A percentile compares a stretch with the other conserved stretches of the same genome.
Conservation (phyloP, 2,113 vertebrate genomes). For the Cepphus grylle region DNA sequence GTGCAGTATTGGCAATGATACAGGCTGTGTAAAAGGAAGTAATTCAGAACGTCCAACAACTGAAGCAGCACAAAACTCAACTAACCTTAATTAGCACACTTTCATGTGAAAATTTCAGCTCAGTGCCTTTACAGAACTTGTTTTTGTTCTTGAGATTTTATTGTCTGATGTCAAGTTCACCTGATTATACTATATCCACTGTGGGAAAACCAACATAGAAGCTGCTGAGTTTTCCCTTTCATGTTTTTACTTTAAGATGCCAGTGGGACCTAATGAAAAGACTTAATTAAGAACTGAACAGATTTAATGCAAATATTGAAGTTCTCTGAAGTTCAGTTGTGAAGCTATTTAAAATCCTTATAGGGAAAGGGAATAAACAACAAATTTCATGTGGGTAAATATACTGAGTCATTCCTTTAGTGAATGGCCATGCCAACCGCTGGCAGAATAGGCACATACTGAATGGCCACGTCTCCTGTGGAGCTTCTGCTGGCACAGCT, state of each 20-base stretch:
- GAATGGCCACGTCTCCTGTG: not conserved
- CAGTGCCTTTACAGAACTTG: not conserved
- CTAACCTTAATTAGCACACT: not conserved
- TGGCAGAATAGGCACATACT: not conserved
- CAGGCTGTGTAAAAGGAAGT: not conserved
- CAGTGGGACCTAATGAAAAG: slow-evolving; percentile 3
- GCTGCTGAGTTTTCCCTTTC: not conserved
- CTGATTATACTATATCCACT: not conserved
- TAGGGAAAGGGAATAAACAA: not conserved
- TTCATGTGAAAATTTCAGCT: not conserved
- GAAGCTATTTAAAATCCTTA: not conserved
- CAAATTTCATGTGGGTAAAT: not conserved
- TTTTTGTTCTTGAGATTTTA: not conserved
- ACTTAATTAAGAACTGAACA: not conserved
- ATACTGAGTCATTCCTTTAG: not conserved
- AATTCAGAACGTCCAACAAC: not conserved
- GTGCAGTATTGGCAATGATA: not conserved
- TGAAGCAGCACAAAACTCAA: not conserved
- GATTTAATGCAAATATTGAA: not conserved
- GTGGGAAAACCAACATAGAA: not conserved
- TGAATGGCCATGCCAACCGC: not conserved
- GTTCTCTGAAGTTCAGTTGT: slow-evolving; percentile 1
- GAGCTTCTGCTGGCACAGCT: not conserved
- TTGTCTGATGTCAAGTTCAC: not conserved
- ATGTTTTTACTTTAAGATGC: slow-evolving; percentile 25